Evolutionary conservation across 2,797 vertebrate genomes (phyloP), one percentile per base, ranked within the genome.

Genomic region (Cirrhinus mrigala): DNA sequence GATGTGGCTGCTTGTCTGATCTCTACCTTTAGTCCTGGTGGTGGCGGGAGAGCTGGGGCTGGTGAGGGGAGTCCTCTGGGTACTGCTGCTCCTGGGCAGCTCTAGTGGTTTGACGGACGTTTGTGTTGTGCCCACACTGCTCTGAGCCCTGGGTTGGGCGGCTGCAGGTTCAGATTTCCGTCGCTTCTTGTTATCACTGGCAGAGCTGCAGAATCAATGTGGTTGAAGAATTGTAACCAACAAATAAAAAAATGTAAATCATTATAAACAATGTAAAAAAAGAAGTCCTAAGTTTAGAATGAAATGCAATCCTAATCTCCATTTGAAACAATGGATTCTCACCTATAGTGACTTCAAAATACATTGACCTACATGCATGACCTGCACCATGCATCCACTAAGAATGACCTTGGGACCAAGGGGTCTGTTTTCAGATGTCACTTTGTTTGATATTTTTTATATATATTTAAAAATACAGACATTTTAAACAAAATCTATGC

Each of bases 121-220:
- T 77, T 94, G 94, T 91, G 91, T 94, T 9, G 91, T 87, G 0
- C 92, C 93, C 62, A 95, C 94, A 2, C 95, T 95, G 0, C 91
- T 94, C 60, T 94, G 89, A 0, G 85, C 87, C 70, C 92, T 91
- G 33, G 94, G 93, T 4, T 94, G 95, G 68, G 92, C 92, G 5
- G 96, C 94, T 0, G 74, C 88, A 37, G 96, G 96, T 89, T 97
- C 96, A 0, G 96, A 97, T 95, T 96, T 96, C 93, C 96, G 93
- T 50, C 96, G 92, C 69, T 96, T 96, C 48, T 96, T 94, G 83
- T 95, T 96, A 92, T 97, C 96, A 44, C 95, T 94, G 0, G 94
- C 91, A 44, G 92, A 93, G 79, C 95, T 95, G 69, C 11, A 69
- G 12, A 37, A 44, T 11, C 24, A 46, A 37, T 20, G 29, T 29